Conservation (phyloP, 2,113 vertebrate genomes). For the Anolis sagrei region DNA sequence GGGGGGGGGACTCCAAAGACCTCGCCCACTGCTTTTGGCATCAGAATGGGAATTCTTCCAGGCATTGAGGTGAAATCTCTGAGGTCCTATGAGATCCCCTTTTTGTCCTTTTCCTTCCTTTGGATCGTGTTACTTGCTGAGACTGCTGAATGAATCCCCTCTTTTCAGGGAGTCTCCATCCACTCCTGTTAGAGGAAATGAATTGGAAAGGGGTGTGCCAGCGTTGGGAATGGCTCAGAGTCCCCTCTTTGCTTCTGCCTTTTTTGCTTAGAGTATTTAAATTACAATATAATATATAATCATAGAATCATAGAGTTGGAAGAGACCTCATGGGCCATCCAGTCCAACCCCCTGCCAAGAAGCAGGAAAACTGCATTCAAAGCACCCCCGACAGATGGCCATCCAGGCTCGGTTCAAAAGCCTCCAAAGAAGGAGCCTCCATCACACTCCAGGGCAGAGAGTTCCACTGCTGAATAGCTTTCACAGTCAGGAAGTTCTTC, state of each 20-base stretch:
- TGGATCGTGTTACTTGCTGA: not conserved
- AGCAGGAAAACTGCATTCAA: too few species aligned
- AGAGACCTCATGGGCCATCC: too few species aligned
- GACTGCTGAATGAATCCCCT: slow-evolving; percentile 42
- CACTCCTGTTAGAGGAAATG: slow-evolving; percentile 54
- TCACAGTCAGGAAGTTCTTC: too few species aligned
- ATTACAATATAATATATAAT: not conserved
- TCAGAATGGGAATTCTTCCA: not conserved
- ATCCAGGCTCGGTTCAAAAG: too few species aligned
- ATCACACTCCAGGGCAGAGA: too few species aligned
- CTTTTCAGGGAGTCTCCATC: slow-evolving; percentile 45
- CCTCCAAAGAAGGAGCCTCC: too few species aligned
- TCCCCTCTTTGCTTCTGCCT: not conserved
- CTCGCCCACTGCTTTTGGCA: not conserved
- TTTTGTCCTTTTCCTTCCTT: slow-evolving; percentile 44
- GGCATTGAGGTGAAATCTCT: not conserved
- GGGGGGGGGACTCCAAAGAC: not conserved
- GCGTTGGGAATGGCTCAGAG: not conserved
- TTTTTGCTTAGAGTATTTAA: not conserved
- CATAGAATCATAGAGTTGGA: too few species aligned
- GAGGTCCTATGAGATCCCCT: slow-evolving; percentile 2
- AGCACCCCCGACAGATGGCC: too few species aligned
- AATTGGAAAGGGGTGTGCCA: slow-evolving; percentile 50
- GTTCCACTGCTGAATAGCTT: too few species aligned
- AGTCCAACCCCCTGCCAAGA: too few species aligned